A percentile compares a stretch with the other conserved stretches of the same genome.
phyloP scores from a whole-genome alignment of 1,140 invertebrate species.

The Tetragonula clypearis region DNA sequence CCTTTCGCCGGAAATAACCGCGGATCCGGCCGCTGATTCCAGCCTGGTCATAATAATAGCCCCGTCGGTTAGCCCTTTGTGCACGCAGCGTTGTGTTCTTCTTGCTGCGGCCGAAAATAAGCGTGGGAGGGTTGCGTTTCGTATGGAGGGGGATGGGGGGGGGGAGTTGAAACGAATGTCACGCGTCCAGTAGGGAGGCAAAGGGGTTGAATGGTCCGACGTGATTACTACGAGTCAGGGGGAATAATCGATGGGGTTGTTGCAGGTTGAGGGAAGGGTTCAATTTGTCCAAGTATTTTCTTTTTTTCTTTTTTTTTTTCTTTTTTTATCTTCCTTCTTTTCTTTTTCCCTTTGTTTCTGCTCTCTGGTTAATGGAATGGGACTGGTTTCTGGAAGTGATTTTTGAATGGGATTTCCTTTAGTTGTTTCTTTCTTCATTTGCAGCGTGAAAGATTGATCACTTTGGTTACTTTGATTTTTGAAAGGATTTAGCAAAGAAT shows the following conservation, averaged over 20 bases:
- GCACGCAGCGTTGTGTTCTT: neutral
- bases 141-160: too few relatives aligned
- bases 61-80: conserved; percentile 29
- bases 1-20: conserved; percentile 37
- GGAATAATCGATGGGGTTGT: conserved; percentile 1
- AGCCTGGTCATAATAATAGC: conserved; percentile 45
- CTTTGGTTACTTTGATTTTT: too few relatives aligned
- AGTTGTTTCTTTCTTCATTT: too few relatives aligned
- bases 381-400: too few relatives aligned
- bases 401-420: too few relatives aligned
- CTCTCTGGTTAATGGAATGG: too few relatives aligned
- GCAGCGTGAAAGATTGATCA: too few relatives aligned
- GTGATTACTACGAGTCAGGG: neutral
- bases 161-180: conserved; percentile 5
- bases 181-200: neutral
- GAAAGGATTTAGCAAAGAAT: too few relatives aligned
- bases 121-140: neutral
- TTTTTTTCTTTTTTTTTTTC: neutral
- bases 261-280: neutral
- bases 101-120: neutral
- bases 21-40: conserved; percentile 13
- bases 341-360: neutral
- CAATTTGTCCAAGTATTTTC: neutral
- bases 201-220: neutral
- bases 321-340: neutral